phyloP scores from a whole-genome alignment of 2,888 invertebrate genomes.

The Zygaena filipendulae region DNA sequence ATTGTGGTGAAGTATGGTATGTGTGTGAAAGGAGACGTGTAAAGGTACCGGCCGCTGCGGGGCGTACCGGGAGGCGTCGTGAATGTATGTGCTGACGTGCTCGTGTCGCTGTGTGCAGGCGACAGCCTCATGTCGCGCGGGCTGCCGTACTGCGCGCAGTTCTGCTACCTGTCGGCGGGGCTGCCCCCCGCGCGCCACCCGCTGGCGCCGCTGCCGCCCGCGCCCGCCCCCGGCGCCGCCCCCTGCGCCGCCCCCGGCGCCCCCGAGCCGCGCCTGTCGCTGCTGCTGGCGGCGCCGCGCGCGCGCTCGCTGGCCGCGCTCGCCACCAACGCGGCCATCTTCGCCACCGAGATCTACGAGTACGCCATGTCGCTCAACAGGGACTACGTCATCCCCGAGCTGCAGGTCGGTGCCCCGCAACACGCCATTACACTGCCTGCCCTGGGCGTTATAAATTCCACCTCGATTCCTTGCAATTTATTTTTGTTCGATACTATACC shows the following conservation, averaged over 20 bases:
- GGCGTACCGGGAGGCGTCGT: too few species aligned
- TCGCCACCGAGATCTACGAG: constrained; percentile 96
- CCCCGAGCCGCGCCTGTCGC: constrained; percentile 74
- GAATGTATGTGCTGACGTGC: too few species aligned
- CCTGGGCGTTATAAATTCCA: not conserved
- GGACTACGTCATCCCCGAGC: constrained; percentile 76
- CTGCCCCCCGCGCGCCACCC: constrained; percentile 65
- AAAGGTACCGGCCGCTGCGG: too few species aligned
- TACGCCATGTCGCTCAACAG: constrained; percentile 87
- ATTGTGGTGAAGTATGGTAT: too few species aligned
- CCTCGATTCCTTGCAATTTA: too few species aligned
- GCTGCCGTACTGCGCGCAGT: constrained; percentile 90
- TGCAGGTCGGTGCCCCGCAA: constrained; percentile 72
- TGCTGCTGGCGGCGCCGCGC: constrained; percentile 81
- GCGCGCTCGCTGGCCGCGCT: constrained; percentile 72
- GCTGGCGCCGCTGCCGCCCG: constrained; percentile 34
- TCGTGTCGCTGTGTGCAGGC: constrained; percentile 58
- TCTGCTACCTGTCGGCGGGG: constrained; percentile 93
- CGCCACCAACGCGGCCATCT: constrained; percentile 85
- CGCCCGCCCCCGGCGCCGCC: constrained; percentile 27
- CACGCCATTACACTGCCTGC: too few species aligned
- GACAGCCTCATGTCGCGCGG: constrained; percentile 80
- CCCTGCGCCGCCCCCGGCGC: constrained; percentile 44
- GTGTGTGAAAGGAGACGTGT: too few species aligned
- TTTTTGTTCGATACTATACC: too few species aligned